Base-by-base conservation (phyloP, 2,888 invertebrate species). In the Drosophila ustulata region DNA sequence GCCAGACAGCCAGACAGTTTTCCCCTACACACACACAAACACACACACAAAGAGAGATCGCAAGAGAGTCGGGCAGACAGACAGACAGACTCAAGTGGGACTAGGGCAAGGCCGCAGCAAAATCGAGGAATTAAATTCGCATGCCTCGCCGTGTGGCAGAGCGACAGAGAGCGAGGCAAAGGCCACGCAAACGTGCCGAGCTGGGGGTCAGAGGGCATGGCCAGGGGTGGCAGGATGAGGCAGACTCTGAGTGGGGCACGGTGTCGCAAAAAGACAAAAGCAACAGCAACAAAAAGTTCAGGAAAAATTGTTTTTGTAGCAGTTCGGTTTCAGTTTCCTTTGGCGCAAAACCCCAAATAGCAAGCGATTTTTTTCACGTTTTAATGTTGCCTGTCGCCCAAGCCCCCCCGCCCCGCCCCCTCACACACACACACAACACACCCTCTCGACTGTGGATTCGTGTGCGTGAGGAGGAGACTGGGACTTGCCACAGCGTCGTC, bases 21-120 rank as follows among this genome's bases (percentile, higher is more conserved):
- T 49, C 26, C 7, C 30, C 62, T 30, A 50, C 45, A 47, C n/a
- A 52, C 25, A 56, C 37, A 41, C 26, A n/a, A n/a, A n/a, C n/a
- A n/a, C n/a, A n/a, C n/a, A n/a, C n/a, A n/a, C n/a, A n/a, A n/a
- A n/a, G n/a, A 53, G 32, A 26, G 11, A 23, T 43, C 32, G 23
- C 32, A 25, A 41, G 46, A 63, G 11, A 50, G 28, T 30, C 7
- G 8, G 41, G 23, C 47, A 50, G 41, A 6, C 8, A 69, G 23
- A 18, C 51, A 75, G 71, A 66, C 78, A 64, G 81, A 65, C 67
- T 66, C 53, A 82, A 86, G 69, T 83, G 84, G 78, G 90, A 90
- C 91, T 90, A 90, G 90, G 90, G 77, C 91, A 91, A 90, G 91
- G 91, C 89, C 91, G 88, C 71, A 66, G 73, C 68, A 57, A 72